Evolutionary conservation across 2,888 invertebrate species (phyloP), one percentile per base, ranked within the genome.

Genomic region (Torymus aiolomorphi): DNA sequence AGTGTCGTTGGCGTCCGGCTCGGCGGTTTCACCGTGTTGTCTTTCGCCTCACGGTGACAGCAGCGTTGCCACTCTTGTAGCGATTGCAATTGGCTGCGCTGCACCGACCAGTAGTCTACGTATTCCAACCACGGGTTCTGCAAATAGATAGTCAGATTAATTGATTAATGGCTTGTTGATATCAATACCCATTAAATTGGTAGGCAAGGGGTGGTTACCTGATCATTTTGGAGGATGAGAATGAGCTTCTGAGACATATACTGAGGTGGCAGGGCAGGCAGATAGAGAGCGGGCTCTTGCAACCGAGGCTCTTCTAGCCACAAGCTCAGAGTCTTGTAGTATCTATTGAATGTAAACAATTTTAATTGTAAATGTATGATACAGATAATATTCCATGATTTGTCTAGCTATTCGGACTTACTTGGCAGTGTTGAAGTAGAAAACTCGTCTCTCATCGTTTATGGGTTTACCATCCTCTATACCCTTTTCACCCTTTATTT

Each of bases 301-400:
- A 96, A 91, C 79, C 94, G 91, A 0, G 95, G 94, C 86, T 96
- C 96, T 87, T 96, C 95, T 76, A 96, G 89, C 97, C 97, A 97
- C 18, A 96, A 89, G 0, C 91, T 91, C 85, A 94, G 94, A 1
- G 95, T 94, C 85, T 92, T 92, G 87, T 93, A 94, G 73, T 94
- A 90, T 84, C 93, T 94, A 81, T 20, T 86, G 18, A 63, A 71
- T 52, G 42, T 74, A 72, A 70, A 69, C 49, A 65, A 80, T 59
- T 54, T 65, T n/a, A 80, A 65, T 57, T n/a, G 54, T 16, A 65
- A 57, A 66, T 76, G 42, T 52, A 76, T 16, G 56, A 31, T 51
- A 16, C 2, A 52, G 49, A 56, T 67, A 65, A 49, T 49, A 16
- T 8, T 11, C 2, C 2, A 14, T n/a, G 16, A 16, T 65, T n/a